These are phyloP conservation scores for Anarhynchus alexandrinus DNA, from an alignment of 2,113 vertebrate genomes.

Conservation along the genomic window DNA sequence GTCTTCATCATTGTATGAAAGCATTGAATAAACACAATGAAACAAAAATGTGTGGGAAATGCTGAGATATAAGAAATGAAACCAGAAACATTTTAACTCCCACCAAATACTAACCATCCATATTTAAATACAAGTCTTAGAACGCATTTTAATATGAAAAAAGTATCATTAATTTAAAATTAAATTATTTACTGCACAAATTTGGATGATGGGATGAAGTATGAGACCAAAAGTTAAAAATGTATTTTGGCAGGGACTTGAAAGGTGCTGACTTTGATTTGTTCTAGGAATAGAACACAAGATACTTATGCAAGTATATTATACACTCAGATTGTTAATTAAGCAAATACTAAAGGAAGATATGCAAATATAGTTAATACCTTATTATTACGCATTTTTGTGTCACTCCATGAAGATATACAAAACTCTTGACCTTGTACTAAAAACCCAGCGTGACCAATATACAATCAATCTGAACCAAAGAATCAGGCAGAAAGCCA, in stretches of 20 bases:
- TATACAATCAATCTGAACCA: neutral
- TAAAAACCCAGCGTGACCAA: neutral
- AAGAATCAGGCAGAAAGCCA: neutral
- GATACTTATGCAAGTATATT: neutral
- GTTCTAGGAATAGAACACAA: neutral
- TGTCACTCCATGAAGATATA: neutral
- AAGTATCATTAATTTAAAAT: neutral
- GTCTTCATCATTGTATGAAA: neutral
- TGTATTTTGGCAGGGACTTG: neutral
- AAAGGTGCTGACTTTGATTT: neutral
- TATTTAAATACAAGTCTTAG: neutral
- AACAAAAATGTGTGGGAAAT: neutral
- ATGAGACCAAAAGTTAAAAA: neutral
- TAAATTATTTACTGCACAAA: neutral
- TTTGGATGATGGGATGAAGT: neutral
- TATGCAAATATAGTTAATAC: neutral
- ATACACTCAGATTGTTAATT: neutral
- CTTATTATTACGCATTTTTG: neutral
- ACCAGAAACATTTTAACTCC: neutral
- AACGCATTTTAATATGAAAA: neutral
- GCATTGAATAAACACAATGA: neutral
- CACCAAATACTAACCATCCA: neutral
- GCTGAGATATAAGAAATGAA: neutral
- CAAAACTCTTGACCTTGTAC: neutral
- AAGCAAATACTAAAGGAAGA: neutral